A percentile compares a stretch with the other conserved stretches of the same genome.
Conservation (phyloP, 2,797 vertebrate species). For the Eulemur rubriventer region DNA sequence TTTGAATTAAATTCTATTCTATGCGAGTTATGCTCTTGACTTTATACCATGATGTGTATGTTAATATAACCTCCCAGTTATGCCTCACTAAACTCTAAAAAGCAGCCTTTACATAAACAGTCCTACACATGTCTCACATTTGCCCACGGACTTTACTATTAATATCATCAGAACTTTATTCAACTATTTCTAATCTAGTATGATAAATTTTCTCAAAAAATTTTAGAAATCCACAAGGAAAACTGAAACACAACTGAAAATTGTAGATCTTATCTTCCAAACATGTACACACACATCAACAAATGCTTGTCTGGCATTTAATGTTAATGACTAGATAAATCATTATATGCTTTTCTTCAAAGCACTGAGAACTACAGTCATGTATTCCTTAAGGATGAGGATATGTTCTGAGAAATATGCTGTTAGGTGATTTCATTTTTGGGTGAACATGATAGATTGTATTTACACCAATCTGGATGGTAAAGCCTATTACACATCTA, state of each 20-base stretch:
- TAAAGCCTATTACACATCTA: background rate
- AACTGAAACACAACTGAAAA: constrained; percentile 24
- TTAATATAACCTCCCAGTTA: background rate
- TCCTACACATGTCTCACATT: background rate
- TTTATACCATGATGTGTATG: background rate
- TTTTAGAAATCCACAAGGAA: background rate
- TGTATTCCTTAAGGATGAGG: background rate
- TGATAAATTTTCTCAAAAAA: background rate
- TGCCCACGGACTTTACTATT: background rate
- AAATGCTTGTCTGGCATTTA: background rate
- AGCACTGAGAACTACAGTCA: background rate
- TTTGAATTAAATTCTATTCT: background rate
- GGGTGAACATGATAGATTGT: background rate
- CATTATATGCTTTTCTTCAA: background rate
- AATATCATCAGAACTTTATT: background rate
- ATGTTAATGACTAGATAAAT: background rate
- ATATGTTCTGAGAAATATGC: background rate
- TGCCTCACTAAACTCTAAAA: background rate
- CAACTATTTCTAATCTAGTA: constrained; percentile 3
- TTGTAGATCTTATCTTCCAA: background rate
- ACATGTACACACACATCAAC: background rate
- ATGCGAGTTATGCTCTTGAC: background rate
- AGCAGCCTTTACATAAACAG: background rate
- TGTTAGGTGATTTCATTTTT: background rate
- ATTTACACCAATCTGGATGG: background rate